phyloP scores from a whole-genome alignment of 2,113 vertebrate species.

The Otis tarda region DNA sequence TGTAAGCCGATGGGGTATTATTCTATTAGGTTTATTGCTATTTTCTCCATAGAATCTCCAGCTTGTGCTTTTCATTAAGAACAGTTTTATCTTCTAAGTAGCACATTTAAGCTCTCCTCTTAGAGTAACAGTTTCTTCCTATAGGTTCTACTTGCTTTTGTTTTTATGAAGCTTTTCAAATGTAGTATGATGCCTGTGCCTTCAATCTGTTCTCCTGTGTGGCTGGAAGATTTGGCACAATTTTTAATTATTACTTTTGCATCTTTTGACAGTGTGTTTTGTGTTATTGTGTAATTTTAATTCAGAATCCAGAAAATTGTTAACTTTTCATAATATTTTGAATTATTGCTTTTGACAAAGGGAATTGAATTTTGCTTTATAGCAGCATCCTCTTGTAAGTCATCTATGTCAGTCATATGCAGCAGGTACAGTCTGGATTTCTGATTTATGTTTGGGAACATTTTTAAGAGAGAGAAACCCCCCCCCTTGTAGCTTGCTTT shows the following conservation, averaged over 20 bases:
- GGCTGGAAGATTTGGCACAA: neutral
- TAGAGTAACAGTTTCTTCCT: neutral
- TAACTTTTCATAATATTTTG: neutral
- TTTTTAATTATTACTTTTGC: neutral
- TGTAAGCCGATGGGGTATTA: neutral
- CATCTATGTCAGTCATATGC: neutral
- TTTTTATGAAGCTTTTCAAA: neutral
- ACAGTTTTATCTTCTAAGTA: constrained; percentile 1
- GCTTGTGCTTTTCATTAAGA: constrained; percentile 45
- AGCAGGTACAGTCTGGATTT: neutral
- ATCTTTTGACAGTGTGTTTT: neutral
- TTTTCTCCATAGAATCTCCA: neutral
- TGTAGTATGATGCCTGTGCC: neutral
- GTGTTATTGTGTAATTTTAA: neutral
- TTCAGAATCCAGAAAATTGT: neutral
- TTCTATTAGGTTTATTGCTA: neutral
- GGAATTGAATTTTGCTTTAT: neutral
- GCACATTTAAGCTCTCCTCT: neutral
- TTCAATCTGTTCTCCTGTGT: neutral
- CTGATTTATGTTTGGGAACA: neutral
- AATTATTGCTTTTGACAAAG: neutral
- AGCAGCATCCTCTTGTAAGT: neutral
- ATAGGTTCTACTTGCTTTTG: neutral
- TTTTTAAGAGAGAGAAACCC: neutral
- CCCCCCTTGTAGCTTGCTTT: neutral